phyloP scores from a whole-genome alignment of 2,888 invertebrate genomes.

The Acronicta leporina region DNA sequence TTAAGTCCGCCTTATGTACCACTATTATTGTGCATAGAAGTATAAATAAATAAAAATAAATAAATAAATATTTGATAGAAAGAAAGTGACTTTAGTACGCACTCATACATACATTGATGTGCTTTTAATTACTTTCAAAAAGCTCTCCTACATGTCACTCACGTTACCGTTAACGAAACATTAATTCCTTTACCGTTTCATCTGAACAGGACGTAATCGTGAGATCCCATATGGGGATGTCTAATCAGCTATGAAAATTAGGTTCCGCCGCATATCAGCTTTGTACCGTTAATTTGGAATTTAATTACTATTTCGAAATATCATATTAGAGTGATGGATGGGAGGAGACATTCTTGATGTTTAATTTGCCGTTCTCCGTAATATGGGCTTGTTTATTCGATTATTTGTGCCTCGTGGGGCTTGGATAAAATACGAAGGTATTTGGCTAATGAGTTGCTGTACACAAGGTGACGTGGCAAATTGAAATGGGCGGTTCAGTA shows the following conservation, averaged over 20 bases:
- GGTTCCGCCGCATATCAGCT: slow-evolving; percentile 86
- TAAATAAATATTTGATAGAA: too few relatives aligned
- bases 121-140: slow-evolving; percentile 41
- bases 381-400: slow-evolving; percentile 43
- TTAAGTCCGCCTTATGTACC: too few relatives aligned
- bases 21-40: too few relatives aligned
- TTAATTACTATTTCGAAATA: slow-evolving; percentile 88
- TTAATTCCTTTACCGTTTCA: slow-evolving; percentile 48
- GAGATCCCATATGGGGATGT: slow-evolving; percentile 83
- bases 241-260: slow-evolving; percentile 89
- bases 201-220: slow-evolving; percentile 66
- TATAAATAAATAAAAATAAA: too few relatives aligned
- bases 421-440: slow-evolving; percentile 16
- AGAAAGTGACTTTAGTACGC: slow-evolving; percentile 1
- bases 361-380: slow-evolving; percentile 66
- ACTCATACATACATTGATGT: slow-evolving; percentile 5
- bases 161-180: slow-evolving; percentile 36
- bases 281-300: slow-evolving; percentile 85
- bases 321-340: slow-evolving; percentile 71
- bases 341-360: slow-evolving; percentile 78
- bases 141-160: slow-evolving; percentile 45
- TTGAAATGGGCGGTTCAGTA: too few relatives aligned
- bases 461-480: too few relatives aligned
- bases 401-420: slow-evolving; percentile 36
- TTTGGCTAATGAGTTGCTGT: slow-evolving; percentile 10